Percentiles rank a stretch among this genome's conserved stretches.
These are phyloP conservation scores for Yoshiicerus persimilis DNA, from an alignment of 1,140 invertebrate genomes.

Conservation along the genomic window DNA sequence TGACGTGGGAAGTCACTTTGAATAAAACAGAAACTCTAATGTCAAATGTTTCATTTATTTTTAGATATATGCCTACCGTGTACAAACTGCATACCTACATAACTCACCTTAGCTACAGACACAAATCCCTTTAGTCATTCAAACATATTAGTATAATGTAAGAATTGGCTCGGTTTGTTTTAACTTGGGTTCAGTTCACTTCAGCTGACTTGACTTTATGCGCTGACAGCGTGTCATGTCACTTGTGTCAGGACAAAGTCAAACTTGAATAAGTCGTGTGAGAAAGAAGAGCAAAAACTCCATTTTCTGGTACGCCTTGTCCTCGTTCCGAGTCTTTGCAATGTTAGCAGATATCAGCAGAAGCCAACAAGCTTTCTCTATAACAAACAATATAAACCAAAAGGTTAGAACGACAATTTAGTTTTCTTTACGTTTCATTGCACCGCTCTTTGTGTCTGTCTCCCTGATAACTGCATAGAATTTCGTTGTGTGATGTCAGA, in stretches of 20 bases:
- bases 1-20: neutral
- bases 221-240: constrained; percentile 6
- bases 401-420: neutral
- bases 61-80: neutral
- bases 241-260: neutral
- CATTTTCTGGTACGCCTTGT: neutral
- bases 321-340: too few relatives aligned
- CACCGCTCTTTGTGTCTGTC: neutral
- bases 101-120: neutral
- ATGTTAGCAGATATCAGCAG: neutral
- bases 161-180: neutral
- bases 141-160: neutral
- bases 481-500: neutral
- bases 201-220: neutral
- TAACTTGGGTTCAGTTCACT: neutral
- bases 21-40: neutral
- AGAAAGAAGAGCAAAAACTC: neutral
- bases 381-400: neutral
- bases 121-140: neutral
- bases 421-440: constrained; percentile 8
- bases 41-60: neutral
- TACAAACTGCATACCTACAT: neutral
- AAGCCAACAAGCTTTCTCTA: neutral
- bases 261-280: neutral
- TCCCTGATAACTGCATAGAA: neutral